Percentiles rank a stretch among this genome's conserved stretches.
These are phyloP conservation scores for Littorina saxatilis DNA, from an alignment of 1,140 invertebrate species.

Conservation along the genomic window DNA sequence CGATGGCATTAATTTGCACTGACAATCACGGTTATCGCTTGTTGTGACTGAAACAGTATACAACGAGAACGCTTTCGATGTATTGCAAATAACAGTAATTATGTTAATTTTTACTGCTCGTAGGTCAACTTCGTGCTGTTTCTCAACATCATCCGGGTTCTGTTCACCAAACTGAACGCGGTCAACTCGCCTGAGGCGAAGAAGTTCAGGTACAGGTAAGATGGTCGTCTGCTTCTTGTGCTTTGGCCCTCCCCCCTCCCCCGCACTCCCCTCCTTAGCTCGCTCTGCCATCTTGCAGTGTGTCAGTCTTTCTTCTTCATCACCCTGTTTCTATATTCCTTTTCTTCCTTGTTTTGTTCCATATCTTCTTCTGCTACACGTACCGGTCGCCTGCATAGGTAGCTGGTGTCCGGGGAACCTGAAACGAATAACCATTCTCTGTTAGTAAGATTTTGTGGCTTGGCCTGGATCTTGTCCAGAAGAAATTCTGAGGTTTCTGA, in stretches of 20 bases:
- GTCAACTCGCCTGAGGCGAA: conserved; percentile 80
- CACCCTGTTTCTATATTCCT: not conserved
- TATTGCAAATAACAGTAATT: not conserved
- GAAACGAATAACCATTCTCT: no score
- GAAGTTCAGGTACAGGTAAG: conserved; percentile 81
- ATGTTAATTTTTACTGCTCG: not conserved
- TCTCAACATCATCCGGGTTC: conserved; percentile 84
- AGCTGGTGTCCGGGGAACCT: no score
- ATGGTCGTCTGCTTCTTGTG: not conserved
- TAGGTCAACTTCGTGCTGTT: conserved; percentile 82
- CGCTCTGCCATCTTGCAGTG: not conserved
- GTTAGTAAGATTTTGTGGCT: no score
- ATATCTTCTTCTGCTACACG: not conserved
- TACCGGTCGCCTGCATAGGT: no score
- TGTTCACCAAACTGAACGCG: conserved; percentile 84
- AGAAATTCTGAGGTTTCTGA: no score
- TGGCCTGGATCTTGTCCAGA: no score
- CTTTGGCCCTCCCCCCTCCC: not conserved
- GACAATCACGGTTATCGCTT: not conserved
- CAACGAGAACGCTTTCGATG: not conserved
- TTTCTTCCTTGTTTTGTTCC: not conserved
- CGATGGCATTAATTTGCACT: not conserved
- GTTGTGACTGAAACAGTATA: no score
- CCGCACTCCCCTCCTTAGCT: not conserved
- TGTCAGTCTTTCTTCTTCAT: not conserved